A percentile compares a stretch with the other conserved stretches of the same genome.
Conservation (phyloP, 2,888 invertebrate species). For the Drosophila histrio region DNA sequence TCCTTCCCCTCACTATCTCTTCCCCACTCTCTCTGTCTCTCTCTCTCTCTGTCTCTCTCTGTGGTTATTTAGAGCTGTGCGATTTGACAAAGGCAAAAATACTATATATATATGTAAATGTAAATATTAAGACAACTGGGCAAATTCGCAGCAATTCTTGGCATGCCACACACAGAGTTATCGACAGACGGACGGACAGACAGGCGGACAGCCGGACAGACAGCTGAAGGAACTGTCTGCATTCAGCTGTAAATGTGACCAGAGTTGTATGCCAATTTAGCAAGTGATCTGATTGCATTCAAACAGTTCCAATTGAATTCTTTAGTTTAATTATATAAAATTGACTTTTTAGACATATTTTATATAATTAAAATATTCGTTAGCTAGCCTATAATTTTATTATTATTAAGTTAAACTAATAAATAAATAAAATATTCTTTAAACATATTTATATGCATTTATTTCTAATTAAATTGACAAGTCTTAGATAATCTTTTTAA, state of each 20-base stretch:
- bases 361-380: no score
- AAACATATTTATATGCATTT: no score
- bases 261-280: background rate
- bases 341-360: no score
- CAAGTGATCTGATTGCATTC: no score
- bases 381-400: no score
- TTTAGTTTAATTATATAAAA: no score
- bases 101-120: slow-evolving; percentile 28
- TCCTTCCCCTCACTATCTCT: background rate
- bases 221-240: background rate
- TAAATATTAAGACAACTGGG: slow-evolving; percentile 52
- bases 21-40: background rate
- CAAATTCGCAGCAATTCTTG: slow-evolving; percentile 30
- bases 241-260: background rate
- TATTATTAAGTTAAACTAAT: no score
- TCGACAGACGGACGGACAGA: background rate
- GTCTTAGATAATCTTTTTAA: no score
- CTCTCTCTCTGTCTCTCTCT: background rate
- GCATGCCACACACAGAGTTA: slow-evolving; percentile 25
- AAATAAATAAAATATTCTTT: no score
- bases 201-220: background rate
- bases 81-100: slow-evolving; percentile 53
- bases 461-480: no score
- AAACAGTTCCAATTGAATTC: no score
- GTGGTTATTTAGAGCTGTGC: slow-evolving; percentile 41